Evolutionary conservation across 2,113 vertebrate genomes (phyloP).

Genomic region (Pterocles orientalis): DNA sequence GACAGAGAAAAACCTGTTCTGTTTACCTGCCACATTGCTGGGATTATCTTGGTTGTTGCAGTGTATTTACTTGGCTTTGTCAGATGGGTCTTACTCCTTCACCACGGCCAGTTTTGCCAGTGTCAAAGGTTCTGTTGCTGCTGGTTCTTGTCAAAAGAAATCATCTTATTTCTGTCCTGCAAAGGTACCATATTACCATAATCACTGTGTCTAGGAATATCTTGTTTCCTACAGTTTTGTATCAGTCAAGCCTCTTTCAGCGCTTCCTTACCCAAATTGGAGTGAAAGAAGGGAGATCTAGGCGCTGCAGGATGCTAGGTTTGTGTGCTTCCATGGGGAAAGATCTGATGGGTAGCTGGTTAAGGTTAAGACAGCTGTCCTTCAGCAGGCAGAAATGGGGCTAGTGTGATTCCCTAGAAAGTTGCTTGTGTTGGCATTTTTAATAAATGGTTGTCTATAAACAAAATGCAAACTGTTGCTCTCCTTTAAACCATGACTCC

Average conservation of each 20-base stretch:
- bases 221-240: neutral
- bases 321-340: neutral
- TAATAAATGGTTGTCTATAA: neutral
- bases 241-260: neutral
- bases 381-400: neutral
- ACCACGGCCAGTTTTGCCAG: rapidly evolving
- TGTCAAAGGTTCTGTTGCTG: neutral
- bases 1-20: neutral
- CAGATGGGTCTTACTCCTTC: neutral
- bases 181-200: neutral
- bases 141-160: neutral
- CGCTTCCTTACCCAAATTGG: neutral
- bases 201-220: neutral
- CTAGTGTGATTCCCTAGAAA: neutral
- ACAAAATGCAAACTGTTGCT: neutral
- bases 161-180: neutral
- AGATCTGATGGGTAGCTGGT: neutral
- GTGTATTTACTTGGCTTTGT: neutral
- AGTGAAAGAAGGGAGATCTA: neutral
- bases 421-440: neutral
- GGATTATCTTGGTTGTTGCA: neutral
- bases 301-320: neutral
- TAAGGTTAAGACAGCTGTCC: neutral
- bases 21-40: neutral
- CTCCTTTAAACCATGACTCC: neutral